Evolutionary conservation across 2,888 invertebrate genomes (phyloP), one percentile per base, ranked within the genome.

Genomic region (Phanerotoma sp.): DNA sequence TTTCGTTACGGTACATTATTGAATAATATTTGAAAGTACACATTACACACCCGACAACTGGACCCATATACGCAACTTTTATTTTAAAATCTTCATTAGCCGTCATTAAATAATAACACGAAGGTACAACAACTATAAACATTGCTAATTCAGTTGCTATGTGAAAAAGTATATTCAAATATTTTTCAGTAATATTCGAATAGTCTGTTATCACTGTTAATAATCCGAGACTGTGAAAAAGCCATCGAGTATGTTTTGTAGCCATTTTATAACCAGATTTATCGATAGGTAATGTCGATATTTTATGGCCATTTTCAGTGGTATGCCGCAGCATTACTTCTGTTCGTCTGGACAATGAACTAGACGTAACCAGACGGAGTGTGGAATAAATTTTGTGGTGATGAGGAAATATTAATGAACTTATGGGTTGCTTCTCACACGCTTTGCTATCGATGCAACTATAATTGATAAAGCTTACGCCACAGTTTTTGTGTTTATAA

Each of bases 181-280:
- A 11, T 46, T 35, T 50, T 20, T 52, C 48, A 16, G 33, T 18
- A 38, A 13, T 47, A 32, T 52, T 50, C 16, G 55, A 16, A 25
- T 57, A 20, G 5, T 47, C 45, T 22, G 53, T 48, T 0, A 62
- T 47, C 5, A 35, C 33, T 3, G 58, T 33, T 60, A 60, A 60
- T 25, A 42, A 42, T 16, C 9, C n/a, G 7, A 25, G 4, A 20
- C 21, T n/a, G 5, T 28, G 42, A 25, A 25, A 25, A 25, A 25
- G 25, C 25, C 25, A 25, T 25, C 25, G 7, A 25, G 25, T 25
- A 25, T 25, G 25, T 25, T 25, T 25, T 1, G 25, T 25, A 25
- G 25, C 25, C 9, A 25, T 7, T 25, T 25, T 25, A 3, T 1
- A 25, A 25, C 9, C 25, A 25, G 9, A 25, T 9, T 25, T 1